A percentile compares a stretch with the other conserved stretches of the same genome.
These are phyloP conservation scores for Diaphora mendica DNA, from an alignment of 2,888 invertebrate genomes.

Conservation along the genomic window DNA sequence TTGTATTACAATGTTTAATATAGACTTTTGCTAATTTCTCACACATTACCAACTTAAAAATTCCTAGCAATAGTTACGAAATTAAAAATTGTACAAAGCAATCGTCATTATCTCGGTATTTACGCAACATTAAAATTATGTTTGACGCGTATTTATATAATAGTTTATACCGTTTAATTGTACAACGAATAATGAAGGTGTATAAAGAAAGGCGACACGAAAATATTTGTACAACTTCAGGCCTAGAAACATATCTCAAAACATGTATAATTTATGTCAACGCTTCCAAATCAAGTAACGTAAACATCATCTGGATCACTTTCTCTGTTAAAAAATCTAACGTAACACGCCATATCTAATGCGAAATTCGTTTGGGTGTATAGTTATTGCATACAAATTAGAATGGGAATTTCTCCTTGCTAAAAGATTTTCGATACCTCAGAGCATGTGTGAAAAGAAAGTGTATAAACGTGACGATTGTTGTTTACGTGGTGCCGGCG, in stretches of 20 bases:
- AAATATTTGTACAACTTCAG: conserved; percentile 9
- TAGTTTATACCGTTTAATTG: conserved; percentile 43
- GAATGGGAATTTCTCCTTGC: conserved; percentile 76
- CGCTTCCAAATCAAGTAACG: conserved; percentile 61
- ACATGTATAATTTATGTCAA: conserved; percentile 28
- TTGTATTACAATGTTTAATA: conserved; percentile 5
- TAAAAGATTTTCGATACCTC: conserved; percentile 71
- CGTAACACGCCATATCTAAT: conserved; percentile 66
- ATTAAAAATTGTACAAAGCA: conserved; percentile 42
- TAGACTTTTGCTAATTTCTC: conserved; percentile 23
- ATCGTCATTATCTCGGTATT: conserved; percentile 43
- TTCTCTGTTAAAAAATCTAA: conserved; percentile 60
- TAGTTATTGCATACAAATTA: conserved; percentile 78
- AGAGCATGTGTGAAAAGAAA: conserved; percentile 75
- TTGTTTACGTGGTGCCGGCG: conserved; percentile 51
- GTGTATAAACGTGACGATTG: conserved; percentile 59
- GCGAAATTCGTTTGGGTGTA: conserved; percentile 67
- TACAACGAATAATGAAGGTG: conserved; percentile 39
- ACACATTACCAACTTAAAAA: conserved; percentile 31
- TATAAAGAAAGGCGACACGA: conserved; percentile 41
- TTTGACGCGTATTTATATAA: conserved; percentile 49
- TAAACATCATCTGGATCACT: conserved; percentile 55
- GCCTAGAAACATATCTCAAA: background rate
- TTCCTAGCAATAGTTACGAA: conserved; percentile 39
- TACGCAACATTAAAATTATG: conserved; percentile 50